These are phyloP conservation scores for Steinernema scapterisci DNA, from an alignment of 2,888 invertebrate genomes.

Conservation along the genomic window DNA sequence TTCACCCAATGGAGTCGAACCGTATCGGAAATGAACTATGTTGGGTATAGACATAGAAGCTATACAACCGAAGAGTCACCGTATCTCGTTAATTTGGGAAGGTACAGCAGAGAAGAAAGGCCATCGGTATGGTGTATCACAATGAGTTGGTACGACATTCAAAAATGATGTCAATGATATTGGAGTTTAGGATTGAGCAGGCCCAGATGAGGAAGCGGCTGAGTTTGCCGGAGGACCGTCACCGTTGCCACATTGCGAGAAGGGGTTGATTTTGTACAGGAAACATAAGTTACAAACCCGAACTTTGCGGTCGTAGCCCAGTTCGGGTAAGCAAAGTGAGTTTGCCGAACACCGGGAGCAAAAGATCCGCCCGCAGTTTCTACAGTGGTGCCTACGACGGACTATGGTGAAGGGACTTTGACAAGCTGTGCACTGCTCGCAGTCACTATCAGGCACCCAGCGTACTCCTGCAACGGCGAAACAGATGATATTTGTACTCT, in stretches of 20 bases:
- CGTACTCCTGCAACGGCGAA: constrained; percentile 58
- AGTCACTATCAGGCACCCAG: constrained; percentile 81
- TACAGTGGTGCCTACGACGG: constrained; percentile 89
- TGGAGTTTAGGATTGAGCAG: constrained; percentile 17
- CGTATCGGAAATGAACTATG: constrained; percentile 11
- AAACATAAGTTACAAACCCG: constrained; percentile 67
- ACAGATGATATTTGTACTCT: neutral
- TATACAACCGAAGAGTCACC: constrained; percentile 11
- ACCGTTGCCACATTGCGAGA: constrained; percentile 43
- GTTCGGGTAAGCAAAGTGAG: constrained; percentile 61
- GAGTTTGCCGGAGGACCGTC: neutral
- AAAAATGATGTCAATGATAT: neutral
- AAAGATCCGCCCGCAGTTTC: constrained; percentile 81
- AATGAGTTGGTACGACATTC: neutral
- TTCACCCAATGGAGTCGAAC: constrained; percentile 30
- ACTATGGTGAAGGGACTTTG: constrained; percentile 90
- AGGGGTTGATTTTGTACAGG: constrained; percentile 65
- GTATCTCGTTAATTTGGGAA: neutral
- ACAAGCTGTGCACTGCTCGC: constrained; percentile 82
- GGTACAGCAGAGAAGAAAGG: constrained; percentile 21
- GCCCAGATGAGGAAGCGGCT: constrained; percentile 8
- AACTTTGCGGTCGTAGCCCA: constrained; percentile 66
- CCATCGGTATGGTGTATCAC: constrained; percentile 1
- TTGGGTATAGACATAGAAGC: neutral
- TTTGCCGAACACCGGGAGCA: constrained; percentile 64